Conservation (phyloP, 1,140 invertebrate genomes). For the Heterodera carotae region DNA sequence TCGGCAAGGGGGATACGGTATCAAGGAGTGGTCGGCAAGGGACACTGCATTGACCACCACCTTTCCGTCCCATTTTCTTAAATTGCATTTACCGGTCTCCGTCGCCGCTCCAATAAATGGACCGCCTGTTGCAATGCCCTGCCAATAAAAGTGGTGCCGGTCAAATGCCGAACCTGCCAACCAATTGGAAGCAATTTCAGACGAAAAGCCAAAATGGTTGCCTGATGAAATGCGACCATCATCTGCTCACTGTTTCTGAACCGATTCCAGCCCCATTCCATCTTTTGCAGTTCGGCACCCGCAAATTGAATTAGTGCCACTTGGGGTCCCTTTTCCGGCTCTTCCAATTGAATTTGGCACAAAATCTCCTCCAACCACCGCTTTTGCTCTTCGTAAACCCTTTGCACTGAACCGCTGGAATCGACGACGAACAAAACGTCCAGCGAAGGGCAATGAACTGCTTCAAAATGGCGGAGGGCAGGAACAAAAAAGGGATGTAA, state of each 20-base stretch:
- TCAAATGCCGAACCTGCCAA: slow-evolving; percentile 45
- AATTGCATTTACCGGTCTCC: slow-evolving; percentile 19
- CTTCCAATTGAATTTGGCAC: slow-evolving; percentile 40
- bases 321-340: slow-evolving; percentile 43
- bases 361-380: slow-evolving; percentile 49
- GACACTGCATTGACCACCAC: not conserved
- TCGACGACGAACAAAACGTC: slow-evolving; percentile 41
- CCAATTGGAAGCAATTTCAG: slow-evolving; percentile 13
- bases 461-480: not conserved
- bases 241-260: slow-evolving; percentile 47
- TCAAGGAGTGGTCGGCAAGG: too few species aligned
- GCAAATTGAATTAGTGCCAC: slow-evolving; percentile 61
- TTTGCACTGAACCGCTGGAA: slow-evolving; percentile 57
- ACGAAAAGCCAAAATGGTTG: slow-evolving; percentile 22
- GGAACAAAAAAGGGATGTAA: not conserved
- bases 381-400: slow-evolving; percentile 56
- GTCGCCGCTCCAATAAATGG: slow-evolving; percentile 46
- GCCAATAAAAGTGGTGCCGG: slow-evolving; percentile 61
- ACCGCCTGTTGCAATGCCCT: slow-evolving; percentile 51
- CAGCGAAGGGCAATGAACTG: not conserved
- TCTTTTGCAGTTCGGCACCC: slow-evolving; percentile 56
- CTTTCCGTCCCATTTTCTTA: not conserved
- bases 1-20: too few species aligned
- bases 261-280: slow-evolving; percentile 54
- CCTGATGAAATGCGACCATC: slow-evolving; percentile 52